phyloP scores from a whole-genome alignment of 2,113 vertebrate genomes.

The Lasiurus borealis region DNA sequence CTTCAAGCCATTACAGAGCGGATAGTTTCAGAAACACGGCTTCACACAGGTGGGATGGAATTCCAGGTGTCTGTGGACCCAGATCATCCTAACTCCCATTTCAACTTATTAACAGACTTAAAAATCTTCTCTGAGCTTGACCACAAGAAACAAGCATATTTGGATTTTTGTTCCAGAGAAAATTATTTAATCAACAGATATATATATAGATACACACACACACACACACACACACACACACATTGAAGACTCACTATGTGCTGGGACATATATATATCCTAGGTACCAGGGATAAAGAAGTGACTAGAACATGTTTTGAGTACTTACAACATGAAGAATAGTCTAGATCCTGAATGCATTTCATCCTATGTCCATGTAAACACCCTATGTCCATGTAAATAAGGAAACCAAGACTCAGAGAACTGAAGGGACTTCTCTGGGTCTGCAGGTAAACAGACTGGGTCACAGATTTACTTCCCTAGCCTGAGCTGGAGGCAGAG shows the following conservation, averaged over 20 bases:
- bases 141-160: background rate
- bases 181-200: conserved; percentile 23
- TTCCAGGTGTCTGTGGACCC: background rate
- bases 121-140: background rate
- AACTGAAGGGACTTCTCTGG: background rate
- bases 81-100: background rate
- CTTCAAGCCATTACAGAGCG: background rate
- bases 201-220: no score
- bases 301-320: background rate
- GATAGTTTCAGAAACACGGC: background rate
- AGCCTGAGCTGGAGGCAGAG: background rate
- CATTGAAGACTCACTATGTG: no score
- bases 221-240: no score
- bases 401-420: background rate
- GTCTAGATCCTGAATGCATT: background rate
- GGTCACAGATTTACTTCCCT: background rate
- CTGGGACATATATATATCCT: background rate
- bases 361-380: background rate
- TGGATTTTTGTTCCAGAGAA: background rate
- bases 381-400: background rate
- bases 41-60: background rate
- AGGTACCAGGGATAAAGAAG: background rate
- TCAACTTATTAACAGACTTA: background rate
- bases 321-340: background rate
- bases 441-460: background rate